Conservation (phyloP, 2,113 vertebrate genomes). For the Bufo gargarizans region DNA sequence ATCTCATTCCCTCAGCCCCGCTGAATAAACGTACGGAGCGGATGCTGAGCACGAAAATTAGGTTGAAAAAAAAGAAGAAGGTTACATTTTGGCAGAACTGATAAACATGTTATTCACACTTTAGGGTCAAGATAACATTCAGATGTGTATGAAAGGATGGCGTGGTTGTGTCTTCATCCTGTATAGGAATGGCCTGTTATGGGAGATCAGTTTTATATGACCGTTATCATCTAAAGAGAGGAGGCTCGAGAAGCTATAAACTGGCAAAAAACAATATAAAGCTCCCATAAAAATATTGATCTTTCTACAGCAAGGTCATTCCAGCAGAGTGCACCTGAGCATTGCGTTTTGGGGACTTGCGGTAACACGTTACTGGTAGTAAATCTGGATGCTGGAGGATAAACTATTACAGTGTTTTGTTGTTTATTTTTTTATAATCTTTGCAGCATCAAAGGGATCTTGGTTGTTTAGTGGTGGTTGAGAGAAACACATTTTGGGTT, state of each 20-base stretch:
- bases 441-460: neutral
- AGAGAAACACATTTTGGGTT: neutral
- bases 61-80: conserved; percentile 29
- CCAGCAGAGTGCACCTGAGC: neutral
- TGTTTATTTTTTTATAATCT: neutral
- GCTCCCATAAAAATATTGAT: conserved; percentile 3
- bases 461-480: neutral
- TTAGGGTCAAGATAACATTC: conserved; percentile 50
- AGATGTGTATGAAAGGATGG: conserved; percentile 52
- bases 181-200: conserved; percentile 29
- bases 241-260: neutral
- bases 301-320: neutral
- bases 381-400: neutral
- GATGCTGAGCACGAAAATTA: conserved; percentile 38
- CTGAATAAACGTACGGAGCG: conserved; percentile 43
- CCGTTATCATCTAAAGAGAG: conserved; percentile 24
- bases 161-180: conserved; percentile 31
- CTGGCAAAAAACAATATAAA: neutral
- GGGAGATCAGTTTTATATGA: conserved; percentile 43
- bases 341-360: neutral
- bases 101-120: conserved; percentile 52
- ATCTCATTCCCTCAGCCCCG: conserved; percentile 46
- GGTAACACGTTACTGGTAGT: neutral
- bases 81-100: conserved; percentile 2
- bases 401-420: neutral